Conservation (phyloP, 1,140 invertebrate genomes). For the Neodiprion pinetum region DNA sequence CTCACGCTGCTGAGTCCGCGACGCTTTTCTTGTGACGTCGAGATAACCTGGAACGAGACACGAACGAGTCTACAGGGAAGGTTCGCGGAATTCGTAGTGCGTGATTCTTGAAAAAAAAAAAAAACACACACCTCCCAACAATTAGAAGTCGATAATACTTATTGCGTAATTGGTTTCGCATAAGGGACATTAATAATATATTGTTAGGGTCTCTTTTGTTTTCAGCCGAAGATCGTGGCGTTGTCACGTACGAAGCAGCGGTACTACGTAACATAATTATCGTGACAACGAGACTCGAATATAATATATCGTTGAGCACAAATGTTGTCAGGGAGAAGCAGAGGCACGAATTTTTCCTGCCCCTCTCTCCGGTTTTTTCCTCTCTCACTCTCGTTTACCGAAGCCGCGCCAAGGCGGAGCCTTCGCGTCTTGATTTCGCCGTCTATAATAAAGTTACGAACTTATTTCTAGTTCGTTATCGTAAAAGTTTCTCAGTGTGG, state of each 20-base stretch:
- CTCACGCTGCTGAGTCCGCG: not conserved
- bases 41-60: not conserved
- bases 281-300: no score
- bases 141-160: no score
- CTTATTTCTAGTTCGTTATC: constrained; percentile 51
- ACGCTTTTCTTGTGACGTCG: not conserved
- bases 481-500: constrained; percentile 42
- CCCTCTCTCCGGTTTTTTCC: constrained; percentile 6
- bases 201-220: not conserved
- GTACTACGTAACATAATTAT: no score
- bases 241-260: no score
- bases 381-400: constrained; percentile 23
- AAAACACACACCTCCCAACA: no score
- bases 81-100: not conserved
- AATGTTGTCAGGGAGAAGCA: not conserved
- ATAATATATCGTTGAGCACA: not conserved
- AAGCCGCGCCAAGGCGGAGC: constrained; percentile 20
- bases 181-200: constrained; percentile 16
- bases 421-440: constrained; percentile 5
- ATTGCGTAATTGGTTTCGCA: not conserved
- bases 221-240: not conserved
- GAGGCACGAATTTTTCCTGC: not conserved
- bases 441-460: constrained; percentile 48
- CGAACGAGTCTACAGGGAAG: not conserved
- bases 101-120: not conserved